Evolutionary conservation across 1,140 invertebrate genomes (phyloP), one percentile per base, ranked within the genome.

Genomic region (Aporrectodea caliginosa): DNA sequence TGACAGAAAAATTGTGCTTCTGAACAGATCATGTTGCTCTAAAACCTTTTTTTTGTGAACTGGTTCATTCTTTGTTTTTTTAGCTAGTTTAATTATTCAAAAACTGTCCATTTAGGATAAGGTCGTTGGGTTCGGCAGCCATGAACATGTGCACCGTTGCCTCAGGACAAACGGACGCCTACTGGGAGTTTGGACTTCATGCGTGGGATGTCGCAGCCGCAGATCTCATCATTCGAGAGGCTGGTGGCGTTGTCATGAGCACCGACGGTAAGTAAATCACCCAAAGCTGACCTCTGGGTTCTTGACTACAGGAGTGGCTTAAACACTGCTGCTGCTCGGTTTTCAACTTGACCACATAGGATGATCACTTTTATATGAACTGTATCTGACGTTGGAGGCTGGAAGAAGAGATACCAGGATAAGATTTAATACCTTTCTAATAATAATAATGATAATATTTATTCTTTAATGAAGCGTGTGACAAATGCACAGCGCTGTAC

Each of bases 81-180:
- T 58, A 58, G 6, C 43, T 12, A 58, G 43, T 58, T 58, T 58
- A 58, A 58, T 22, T 58, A 58, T 58, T 58, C 22, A 6, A 58
- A 58, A 22, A 58, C 22, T 58, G 6, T 58, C 43, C 22, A 81
- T 85, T 58, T 83, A 94, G 94, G 0, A 89, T 94, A 35, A 91
- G 96, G 77, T 90, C 92, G 1, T 87, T 95, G 74, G 97, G 97
- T 1, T 96, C 95, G 27, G 94, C 94, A 31, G 96, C 97, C 6
- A 87, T 98, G 69, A 95, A 98, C 85, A 94, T 98, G 92, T 93
- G 93, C 34, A 93, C 93, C 90, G 94, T 98, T 0, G 96, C 96
- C 0, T 84, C 92, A 78, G 97, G 34, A 2, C 69, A 72, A 16
- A 92, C 93, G 14, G 96, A 99, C 90, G 92, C 91, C 0, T 81